Conservation (phyloP, 2,113 vertebrate genomes). For the Ciconia stormi region DNA sequence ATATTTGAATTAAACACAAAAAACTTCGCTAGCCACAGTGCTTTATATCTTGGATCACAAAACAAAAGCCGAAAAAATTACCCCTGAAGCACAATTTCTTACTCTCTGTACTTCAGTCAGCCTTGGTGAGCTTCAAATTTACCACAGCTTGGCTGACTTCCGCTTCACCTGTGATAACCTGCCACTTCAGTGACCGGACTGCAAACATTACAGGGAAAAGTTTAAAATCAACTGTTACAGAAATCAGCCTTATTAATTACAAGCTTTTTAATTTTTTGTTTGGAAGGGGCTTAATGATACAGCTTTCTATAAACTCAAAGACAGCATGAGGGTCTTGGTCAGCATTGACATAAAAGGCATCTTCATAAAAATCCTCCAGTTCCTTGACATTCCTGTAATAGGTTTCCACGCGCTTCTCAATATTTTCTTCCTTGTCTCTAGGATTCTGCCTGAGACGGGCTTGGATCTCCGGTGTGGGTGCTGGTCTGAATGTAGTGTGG, state of each 20-base stretch:
- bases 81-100: neutral
- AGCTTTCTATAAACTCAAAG: conserved; percentile 87
- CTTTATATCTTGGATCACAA: neutral
- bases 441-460: conserved; percentile 80
- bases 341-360: conserved; percentile 77
- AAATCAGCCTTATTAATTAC: neutral
- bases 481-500: conserved; percentile 80
- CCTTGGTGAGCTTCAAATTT: neutral
- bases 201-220: neutral
- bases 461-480: conserved; percentile 77
- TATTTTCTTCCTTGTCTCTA: conserved; percentile 67
- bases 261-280: neutral
- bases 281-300: conserved; percentile 77
- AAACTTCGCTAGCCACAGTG: neutral
- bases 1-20: neutral
- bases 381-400: conserved; percentile 65
- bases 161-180: neutral
- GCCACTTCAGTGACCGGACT: neutral
- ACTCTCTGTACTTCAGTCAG: neutral
- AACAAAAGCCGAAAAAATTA: neutral
- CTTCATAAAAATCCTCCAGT: conserved; percentile 76
- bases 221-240: neutral
- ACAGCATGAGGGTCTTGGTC: conserved; percentile 87
- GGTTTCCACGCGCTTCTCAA: conserved; percentile 42
- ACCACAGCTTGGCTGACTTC: neutral